phyloP scores from a whole-genome alignment of 2,888 invertebrate species.

The Bombylius discolor region DNA sequence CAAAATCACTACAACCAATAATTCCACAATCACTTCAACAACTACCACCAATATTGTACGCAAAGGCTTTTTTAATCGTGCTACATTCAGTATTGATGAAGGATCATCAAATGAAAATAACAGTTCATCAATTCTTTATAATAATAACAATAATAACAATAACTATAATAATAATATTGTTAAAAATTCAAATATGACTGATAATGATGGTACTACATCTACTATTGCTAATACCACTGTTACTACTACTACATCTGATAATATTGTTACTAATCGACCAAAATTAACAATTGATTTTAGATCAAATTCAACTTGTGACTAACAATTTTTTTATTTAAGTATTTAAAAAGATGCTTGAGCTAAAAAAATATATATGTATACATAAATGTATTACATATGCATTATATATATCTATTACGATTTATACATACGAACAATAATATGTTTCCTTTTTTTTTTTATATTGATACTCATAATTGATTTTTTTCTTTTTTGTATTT shows the following conservation, averaged over 20 bases:
- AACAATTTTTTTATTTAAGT: constrained; percentile 5
- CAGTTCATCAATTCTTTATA: constrained; percentile 10
- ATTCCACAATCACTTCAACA: constrained; percentile 11
- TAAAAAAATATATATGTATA: too few relatives aligned
- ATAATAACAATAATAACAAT: constrained; percentile 15
- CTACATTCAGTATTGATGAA: constrained; percentile 26
- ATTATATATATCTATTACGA: too few relatives aligned
- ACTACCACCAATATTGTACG: constrained; percentile 22
- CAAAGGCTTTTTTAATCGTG: constrained; percentile 26
- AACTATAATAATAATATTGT: constrained; percentile 1
- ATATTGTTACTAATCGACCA: constrained; percentile 11
- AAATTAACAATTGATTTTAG: constrained; percentile 22
- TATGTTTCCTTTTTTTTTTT: too few relatives aligned
- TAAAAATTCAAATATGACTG: background rate
- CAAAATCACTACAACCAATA: constrained; percentile 6
- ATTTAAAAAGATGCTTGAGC: too few relatives aligned
- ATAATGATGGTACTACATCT: too few relatives aligned
- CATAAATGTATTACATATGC: too few relatives aligned
- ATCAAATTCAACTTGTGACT: constrained; percentile 26
- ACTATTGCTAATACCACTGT: too few relatives aligned
- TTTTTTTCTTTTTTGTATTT: too few relatives aligned
- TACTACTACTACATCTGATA: constrained; percentile 7
- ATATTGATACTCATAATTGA: too few relatives aligned
- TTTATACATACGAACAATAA: too few relatives aligned
- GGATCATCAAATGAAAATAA: background rate